These are phyloP conservation scores for Typhlichthys eigenmanni DNA, from an alignment of 2,797 vertebrate genomes.

Conservation along the genomic window DNA sequence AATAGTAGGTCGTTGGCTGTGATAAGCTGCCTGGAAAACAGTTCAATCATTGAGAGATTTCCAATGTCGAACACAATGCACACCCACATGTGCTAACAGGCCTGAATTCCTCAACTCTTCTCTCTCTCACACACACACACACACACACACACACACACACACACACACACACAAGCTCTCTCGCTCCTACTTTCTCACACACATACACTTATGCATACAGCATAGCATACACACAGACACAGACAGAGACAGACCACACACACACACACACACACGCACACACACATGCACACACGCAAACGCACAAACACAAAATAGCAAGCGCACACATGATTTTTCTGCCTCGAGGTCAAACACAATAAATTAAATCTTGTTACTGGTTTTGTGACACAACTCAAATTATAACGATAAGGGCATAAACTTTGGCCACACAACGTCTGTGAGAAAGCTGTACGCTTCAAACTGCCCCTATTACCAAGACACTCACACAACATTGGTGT, in stretches of 20 bases:
- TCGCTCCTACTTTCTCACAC: constrained; percentile 7
- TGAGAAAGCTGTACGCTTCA: constrained; percentile 24
- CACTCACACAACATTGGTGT: constrained; percentile 71
- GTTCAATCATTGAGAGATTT: constrained; percentile 54
- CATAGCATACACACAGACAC: constrained; percentile 4
- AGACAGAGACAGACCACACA: constrained; percentile 4
- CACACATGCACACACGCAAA: not conserved
- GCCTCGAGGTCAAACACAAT: too few species aligned
- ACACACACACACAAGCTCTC: not conserved
- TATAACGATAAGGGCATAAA: constrained; percentile 14
- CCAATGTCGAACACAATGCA: constrained; percentile 39
- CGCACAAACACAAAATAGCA: not conserved
- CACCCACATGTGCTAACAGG: constrained; percentile 34
- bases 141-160: constrained; percentile 16
- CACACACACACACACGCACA: not conserved
- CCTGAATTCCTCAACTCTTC: constrained; percentile 39
- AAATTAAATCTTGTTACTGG: constrained; percentile 9
- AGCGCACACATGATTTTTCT: not conserved
- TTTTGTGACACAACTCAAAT: constrained; percentile 18
- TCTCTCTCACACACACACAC: constrained; percentile 8
- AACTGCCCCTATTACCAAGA: constrained; percentile 40
- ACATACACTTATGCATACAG: constrained; percentile 3
- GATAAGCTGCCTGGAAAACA: constrained; percentile 48
- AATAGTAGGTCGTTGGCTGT: constrained; percentile 23
- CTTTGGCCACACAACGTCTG: constrained; percentile 23